Percentiles rank a stretch among this genome's conserved stretches.
Conservation (phyloP, 35 echinoderm and acorn worm genomes). For the Antedon bifida region DNA sequence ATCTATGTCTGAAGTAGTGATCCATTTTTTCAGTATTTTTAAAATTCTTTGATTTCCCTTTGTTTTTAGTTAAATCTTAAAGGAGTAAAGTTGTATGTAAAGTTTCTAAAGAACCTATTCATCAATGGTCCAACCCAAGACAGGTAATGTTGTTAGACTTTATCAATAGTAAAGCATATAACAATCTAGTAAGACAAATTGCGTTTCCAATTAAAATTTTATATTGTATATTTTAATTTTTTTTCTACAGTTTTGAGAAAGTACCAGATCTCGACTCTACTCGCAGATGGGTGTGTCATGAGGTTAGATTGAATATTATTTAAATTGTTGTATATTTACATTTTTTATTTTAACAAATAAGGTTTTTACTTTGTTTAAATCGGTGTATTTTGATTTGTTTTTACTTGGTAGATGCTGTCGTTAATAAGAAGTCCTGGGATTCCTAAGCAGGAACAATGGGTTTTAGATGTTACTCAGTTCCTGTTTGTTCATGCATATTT, state of each 20-base stretch:
- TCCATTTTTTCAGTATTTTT: too few relatives aligned
- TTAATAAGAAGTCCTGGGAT: constrained; percentile 43
- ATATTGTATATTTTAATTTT: neutral
- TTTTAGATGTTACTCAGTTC: constrained; percentile 43
- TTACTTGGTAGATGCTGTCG: constrained; percentile 31
- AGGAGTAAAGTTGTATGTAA: constrained; percentile 55
- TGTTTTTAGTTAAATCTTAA: constrained; percentile 49
- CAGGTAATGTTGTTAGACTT: too few relatives aligned
- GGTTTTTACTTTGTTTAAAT: too few relatives aligned
- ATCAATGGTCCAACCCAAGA: constrained; percentile 14
- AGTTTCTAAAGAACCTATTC: constrained; percentile 62
- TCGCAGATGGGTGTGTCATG: constrained; percentile 49
- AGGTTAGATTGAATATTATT: constrained; percentile 21
- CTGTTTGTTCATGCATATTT: constrained; percentile 79
- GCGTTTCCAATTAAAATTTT: too few relatives aligned
- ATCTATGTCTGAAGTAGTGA: too few relatives aligned
- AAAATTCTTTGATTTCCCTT: too few relatives aligned
- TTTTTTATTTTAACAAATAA: too few relatives aligned
- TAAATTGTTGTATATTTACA: too few relatives aligned
- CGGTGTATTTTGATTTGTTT: too few relatives aligned
- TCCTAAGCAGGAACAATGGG: constrained; percentile 47
- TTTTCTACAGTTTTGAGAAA: neutral
- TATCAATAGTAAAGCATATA: too few relatives aligned
- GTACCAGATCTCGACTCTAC: constrained; percentile 34
- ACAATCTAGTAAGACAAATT: too few relatives aligned